Evolutionary conservation across 1,140 invertebrate genomes (phyloP), one percentile per base, ranked within the genome.

Genomic region (Trichoplusia ni): DNA sequence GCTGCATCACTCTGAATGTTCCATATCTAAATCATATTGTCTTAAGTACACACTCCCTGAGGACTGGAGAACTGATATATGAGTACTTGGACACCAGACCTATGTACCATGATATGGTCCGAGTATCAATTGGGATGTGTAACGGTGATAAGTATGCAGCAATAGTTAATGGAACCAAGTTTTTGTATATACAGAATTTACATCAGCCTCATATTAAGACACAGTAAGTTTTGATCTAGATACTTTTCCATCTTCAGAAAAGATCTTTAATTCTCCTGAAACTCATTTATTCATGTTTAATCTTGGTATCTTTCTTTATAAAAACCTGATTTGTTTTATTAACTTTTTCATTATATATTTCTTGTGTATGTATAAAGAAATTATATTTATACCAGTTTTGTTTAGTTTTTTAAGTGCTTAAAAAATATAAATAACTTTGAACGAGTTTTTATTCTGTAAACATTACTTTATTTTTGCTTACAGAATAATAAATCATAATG

Each of bases 61-160:
- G 83, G 70, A 82, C 71, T 53, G 85, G 85, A 9, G 56, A 71
- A n/a, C 11, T 85, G 7, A 18, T 81, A 7, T 67, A 71, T 72
- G 61, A 79, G 13, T 89, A 79, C 25, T 53, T 9, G 4, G 64
- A 71, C 0, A 69, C 33, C n/a, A 72, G 60, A 46, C 49, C 68
- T 11, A 19, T 62, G n/a, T 75, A 74, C 42, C 67, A 46, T 69
- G 73, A 75, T 16, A 79, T 86, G 62, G 40, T 86, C 11, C 75
- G 71, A 27, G 77, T 90, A 1, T 75, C 86, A 3, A 29, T 90
- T 25, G 88, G 88, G 2, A 79, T 73, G 67, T 85, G 73, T 56
- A 77, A 83, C 40, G 82, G 81, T 29, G 79, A 84, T 8, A 76
- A 59, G 70, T 84, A 75, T 81, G 89, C 82, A 25, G 88, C 89